phyloP scores from a whole-genome alignment of 37 sponge, comb jelly and placozoan species.

The Ephydatia muelleri region DNA sequence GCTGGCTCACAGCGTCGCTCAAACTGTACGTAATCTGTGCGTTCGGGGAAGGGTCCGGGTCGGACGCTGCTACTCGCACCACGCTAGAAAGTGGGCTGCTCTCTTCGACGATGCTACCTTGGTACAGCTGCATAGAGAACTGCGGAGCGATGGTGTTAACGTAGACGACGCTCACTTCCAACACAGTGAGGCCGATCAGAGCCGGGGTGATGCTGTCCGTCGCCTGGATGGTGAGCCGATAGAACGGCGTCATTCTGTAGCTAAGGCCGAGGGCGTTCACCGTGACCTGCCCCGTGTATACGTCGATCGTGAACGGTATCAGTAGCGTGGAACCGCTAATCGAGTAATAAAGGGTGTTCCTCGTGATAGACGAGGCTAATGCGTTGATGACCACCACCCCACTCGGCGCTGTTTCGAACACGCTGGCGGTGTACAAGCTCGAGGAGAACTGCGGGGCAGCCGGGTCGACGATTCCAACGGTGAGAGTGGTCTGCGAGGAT shows the following conservation, averaged over 20 bases:
- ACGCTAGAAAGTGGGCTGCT: slow-evolving; percentile 8
- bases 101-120: slow-evolving; percentile 19
- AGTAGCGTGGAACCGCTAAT: neutral
- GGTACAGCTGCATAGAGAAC: slow-evolving; percentile 33
- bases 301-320: slow-evolving; percentile 48
- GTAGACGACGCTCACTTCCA: slow-evolving; percentile 50
- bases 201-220: slow-evolving; percentile 4
- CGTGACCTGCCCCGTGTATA: slow-evolving; percentile 56
- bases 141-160: slow-evolving; percentile 71
- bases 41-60: slow-evolving; percentile 60
- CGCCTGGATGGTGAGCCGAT: slow-evolving; percentile 35
- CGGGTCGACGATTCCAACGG: slow-evolving; percentile 54
- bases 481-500: slow-evolving; percentile 12
- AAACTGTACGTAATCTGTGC: slow-evolving; percentile 55
- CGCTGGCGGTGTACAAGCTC: slow-evolving; percentile 30
- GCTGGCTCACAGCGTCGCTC: neutral
- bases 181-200: slow-evolving; percentile 27
- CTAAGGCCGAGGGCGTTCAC: slow-evolving; percentile 56
- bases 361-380: neutral
- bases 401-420: slow-evolving; percentile 23
- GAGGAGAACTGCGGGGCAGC: slow-evolving; percentile 59
- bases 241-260: slow-evolving; percentile 43
- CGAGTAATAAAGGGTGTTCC: slow-evolving; percentile 19
- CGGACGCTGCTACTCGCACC: slow-evolving; percentile 48
- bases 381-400: slow-evolving; percentile 41